These are phyloP conservation scores for Lithophane socia DNA, from an alignment of 2,888 invertebrate genomes.

Conservation along the genomic window DNA sequence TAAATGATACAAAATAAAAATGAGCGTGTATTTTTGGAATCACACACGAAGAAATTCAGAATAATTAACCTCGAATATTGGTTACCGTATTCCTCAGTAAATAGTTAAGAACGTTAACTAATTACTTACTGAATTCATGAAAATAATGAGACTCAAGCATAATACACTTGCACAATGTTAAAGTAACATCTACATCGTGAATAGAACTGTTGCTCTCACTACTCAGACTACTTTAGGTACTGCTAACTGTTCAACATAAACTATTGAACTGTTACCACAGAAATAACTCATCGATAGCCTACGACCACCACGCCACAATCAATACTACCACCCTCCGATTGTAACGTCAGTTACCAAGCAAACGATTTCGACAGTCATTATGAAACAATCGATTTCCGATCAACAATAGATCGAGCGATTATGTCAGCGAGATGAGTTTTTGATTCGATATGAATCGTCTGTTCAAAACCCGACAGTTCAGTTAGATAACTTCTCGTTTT, in stretches of 20 bases:
- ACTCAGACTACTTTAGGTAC: background rate
- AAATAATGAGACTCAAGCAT: background rate
- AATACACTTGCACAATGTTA: background rate
- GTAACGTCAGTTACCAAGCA: constrained; percentile 62
- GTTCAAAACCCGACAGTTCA: constrained; percentile 37
- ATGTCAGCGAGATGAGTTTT: constrained; percentile 73
- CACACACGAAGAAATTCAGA: background rate
- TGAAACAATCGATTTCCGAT: constrained; percentile 74
- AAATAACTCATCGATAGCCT: constrained; percentile 21
- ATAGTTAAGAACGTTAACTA: background rate
- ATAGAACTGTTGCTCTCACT: background rate
- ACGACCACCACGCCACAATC: constrained; percentile 50
- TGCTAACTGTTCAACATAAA: background rate
- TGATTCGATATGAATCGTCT: constrained; percentile 67
- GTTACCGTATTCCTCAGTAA: background rate
- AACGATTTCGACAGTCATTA: constrained; percentile 71
- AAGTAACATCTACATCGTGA: background rate
- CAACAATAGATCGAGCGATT: constrained; percentile 70
- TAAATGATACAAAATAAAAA: background rate
- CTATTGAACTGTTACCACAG: constrained; percentile 4
- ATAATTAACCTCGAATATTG: background rate
- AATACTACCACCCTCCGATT: constrained; percentile 65
- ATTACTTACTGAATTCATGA: background rate
- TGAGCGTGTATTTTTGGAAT: background rate
- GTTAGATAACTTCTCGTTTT: constrained; percentile 48